Conservation (phyloP, 2,888 invertebrate species). For the Agriotes lineatus region DNA sequence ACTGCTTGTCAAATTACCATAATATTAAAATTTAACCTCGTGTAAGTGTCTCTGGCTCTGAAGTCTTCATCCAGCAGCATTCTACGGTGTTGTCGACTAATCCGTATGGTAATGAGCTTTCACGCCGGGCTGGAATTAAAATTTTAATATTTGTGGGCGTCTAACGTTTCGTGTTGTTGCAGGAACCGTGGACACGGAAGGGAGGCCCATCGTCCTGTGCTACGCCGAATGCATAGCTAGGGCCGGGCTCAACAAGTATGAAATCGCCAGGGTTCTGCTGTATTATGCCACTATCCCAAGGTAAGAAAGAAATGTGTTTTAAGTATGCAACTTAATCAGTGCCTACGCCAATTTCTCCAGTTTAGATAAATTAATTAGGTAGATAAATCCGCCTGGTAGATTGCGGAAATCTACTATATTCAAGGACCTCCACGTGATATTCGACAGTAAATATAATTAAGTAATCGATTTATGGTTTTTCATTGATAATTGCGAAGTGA, state of each 20-base stretch:
- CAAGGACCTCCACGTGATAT: too few relatives aligned
- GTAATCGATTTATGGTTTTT: too few relatives aligned
- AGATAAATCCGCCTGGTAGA: background rate
- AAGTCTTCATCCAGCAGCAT: slow-evolving; percentile 24
- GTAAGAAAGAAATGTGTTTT: slow-evolving; percentile 67
- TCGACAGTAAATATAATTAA: too few relatives aligned
- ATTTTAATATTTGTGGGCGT: slow-evolving; percentile 4
- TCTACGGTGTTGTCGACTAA: slow-evolving; percentile 21
- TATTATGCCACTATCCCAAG: slow-evolving; percentile 80
- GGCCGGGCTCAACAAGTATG: slow-evolving; percentile 74
- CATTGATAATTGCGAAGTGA: too few relatives aligned
- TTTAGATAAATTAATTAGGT: slow-evolving; percentile 66
- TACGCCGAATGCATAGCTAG: slow-evolving; percentile 72
- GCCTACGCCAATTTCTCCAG: slow-evolving; percentile 79
- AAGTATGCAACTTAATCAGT: too few relatives aligned
- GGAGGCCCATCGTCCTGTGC: slow-evolving; percentile 76
- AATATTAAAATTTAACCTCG: slow-evolving; percentile 45
- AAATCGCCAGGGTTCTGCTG: slow-evolving; percentile 78
- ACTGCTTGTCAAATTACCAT: slow-evolving; percentile 47
- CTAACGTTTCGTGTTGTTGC: slow-evolving; percentile 57
- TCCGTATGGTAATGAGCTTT: slow-evolving; percentile 20
- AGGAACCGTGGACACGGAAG: slow-evolving; percentile 77
- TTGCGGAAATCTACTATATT: too few relatives aligned
- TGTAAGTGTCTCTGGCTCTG: slow-evolving; percentile 29
- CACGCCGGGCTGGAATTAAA: slow-evolving; percentile 1